Evolutionary conservation across 2,888 invertebrate species (phyloP).

Genomic region (Drosophila mulleri): DNA sequence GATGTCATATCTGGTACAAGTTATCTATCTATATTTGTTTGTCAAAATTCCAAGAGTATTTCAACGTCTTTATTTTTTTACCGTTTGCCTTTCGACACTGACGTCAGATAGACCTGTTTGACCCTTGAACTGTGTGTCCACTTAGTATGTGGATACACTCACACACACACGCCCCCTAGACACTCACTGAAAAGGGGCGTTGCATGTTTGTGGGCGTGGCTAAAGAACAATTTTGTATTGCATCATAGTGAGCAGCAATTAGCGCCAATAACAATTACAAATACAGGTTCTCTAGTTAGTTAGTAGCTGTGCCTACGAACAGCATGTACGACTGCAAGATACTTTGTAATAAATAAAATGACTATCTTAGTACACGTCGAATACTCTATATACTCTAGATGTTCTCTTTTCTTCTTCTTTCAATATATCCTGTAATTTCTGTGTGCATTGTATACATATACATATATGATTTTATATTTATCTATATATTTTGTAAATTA

Average conservation of each 20-base stretch:
- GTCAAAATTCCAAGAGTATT: background rate
- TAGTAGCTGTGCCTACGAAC: background rate
- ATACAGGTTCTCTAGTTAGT: constrained; percentile 11
- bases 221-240: constrained; percentile 26
- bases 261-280: constrained; percentile 37
- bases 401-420: background rate
- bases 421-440: background rate
- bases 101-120: constrained; percentile 42
- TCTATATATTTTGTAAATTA: too few relatives aligned
- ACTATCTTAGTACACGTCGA: background rate
- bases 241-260: constrained; percentile 37
- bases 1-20: too few relatives aligned
- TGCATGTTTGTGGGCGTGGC: constrained; percentile 27
- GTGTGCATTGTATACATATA: too few relatives aligned
- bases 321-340: background rate
- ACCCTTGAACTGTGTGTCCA: constrained; percentile 30
- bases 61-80: background rate
- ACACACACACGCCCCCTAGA: constrained; percentile 5
- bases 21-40: too few relatives aligned
- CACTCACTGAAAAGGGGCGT: constrained; percentile 8
- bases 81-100: constrained; percentile 11
- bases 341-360: background rate
- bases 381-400: background rate
- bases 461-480: too few relatives aligned
- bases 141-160: background rate